Percentiles rank a stretch among this genome's conserved stretches.
phyloP scores from a whole-genome alignment of 64 coral and sea anemone species.

The Pachyseris speciosa region DNA sequence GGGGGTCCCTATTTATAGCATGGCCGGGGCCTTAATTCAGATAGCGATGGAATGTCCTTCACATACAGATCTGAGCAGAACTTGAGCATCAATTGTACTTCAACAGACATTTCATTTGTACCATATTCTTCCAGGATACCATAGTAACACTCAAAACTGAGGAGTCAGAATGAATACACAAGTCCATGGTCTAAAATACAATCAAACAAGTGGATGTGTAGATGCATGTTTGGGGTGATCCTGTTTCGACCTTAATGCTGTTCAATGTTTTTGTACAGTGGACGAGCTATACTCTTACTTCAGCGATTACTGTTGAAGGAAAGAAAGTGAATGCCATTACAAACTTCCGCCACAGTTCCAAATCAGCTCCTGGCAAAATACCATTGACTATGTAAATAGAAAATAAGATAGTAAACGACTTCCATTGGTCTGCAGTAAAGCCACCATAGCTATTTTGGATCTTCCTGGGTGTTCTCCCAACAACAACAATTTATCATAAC shows the following conservation, averaged over 20 bases:
- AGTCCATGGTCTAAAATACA: conserved; percentile 7
- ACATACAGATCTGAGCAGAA: conserved; percentile 57
- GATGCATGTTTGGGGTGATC: conserved; percentile 88
- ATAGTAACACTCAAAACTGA: conserved; percentile 11
- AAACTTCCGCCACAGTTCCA: conserved; percentile 10
- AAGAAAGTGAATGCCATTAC: neutral
- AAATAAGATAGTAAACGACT: conserved; percentile 49
- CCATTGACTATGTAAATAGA: conserved; percentile 48
- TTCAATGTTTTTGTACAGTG: conserved; percentile 56
- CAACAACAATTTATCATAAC: conserved; percentile 66
- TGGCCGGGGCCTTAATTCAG: too few species aligned
- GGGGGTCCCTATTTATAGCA: too few species aligned
- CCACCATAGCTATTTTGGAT: conserved; percentile 55
- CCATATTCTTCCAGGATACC: conserved; percentile 69
- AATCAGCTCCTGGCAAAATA: conserved; percentile 13
- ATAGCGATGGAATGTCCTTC: conserved; percentile 55
- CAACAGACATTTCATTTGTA: conserved; percentile 69
- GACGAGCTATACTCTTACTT: conserved; percentile 35
- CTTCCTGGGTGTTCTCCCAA: conserved; percentile 57
- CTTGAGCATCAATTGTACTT: conserved; percentile 79
- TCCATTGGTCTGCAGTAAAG: conserved; percentile 70
- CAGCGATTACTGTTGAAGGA: conserved; percentile 58
- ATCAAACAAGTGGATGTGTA: conserved; percentile 60
- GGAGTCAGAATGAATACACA: conserved; percentile 13
- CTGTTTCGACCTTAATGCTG: conserved; percentile 56